Conservation (phyloP, 2,113 vertebrate genomes). For the Alosa alosa region DNA sequence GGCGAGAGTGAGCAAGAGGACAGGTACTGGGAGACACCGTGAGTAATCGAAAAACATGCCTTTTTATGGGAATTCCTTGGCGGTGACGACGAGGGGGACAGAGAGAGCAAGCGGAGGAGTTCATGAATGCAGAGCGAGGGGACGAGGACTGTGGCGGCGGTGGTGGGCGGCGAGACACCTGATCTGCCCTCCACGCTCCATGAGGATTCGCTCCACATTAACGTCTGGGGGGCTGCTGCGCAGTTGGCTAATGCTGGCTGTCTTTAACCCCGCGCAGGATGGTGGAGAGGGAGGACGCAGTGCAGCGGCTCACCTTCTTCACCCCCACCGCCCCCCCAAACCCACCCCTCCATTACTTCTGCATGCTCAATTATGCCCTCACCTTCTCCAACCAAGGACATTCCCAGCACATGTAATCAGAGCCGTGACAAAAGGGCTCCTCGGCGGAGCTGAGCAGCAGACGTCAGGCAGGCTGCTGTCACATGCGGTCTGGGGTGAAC, state of each 20-base stretch:
- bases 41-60: slow-evolving; percentile 25
- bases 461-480: slow-evolving; percentile 26
- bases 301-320: not conserved
- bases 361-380: slow-evolving; percentile 47
- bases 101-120: slow-evolving; percentile 21
- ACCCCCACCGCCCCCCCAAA: not conserved
- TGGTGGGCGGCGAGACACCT: slow-evolving; percentile 28
- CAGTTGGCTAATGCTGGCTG: slow-evolving; percentile 43
- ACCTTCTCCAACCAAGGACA: slow-evolving; percentile 44
- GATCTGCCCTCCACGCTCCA: slow-evolving; percentile 47
- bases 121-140: slow-evolving; percentile 26
- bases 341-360: slow-evolving; percentile 11
- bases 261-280: slow-evolving; percentile 39
- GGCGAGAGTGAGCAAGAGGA: not conserved
- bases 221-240: slow-evolving; percentile 29
- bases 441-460: slow-evolving; percentile 29
- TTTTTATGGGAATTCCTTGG: slow-evolving; percentile 32
- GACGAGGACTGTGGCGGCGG: not conserved
- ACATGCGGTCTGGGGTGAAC: not conserved
- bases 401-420: slow-evolving; percentile 30
- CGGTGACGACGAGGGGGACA: slow-evolving; percentile 9
- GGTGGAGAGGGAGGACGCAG: slow-evolving; percentile 25
- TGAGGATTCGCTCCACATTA: slow-evolving; percentile 34
- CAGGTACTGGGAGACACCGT: not conserved
- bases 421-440: slow-evolving; percentile 22